Evolutionary conservation across 2,888 invertebrate species (phyloP).

Genomic region (Drosophila merina): DNA sequence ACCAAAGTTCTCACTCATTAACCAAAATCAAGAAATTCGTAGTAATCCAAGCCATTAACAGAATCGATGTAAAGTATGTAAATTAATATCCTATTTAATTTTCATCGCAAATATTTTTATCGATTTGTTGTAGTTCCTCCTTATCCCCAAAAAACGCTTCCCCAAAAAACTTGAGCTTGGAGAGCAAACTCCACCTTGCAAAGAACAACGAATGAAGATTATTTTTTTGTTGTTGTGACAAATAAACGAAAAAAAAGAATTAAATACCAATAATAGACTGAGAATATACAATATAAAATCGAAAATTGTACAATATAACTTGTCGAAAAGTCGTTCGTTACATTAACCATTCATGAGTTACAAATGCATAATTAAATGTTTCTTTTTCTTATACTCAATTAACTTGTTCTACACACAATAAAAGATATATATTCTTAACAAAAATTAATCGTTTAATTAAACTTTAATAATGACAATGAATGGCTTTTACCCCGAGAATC

Average conservation of each 20-base stretch:
- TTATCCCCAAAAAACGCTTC: slow-evolving; percentile 50
- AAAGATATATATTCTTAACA: slow-evolving; percentile 61
- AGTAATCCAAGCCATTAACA: slow-evolving; percentile 39
- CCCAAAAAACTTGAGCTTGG: slow-evolving; percentile 65
- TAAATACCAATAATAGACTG: slow-evolving; percentile 37
- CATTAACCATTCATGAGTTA: slow-evolving; percentile 79
- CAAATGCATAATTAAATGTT: slow-evolving; percentile 68
- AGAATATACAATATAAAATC: slow-evolving; percentile 28
- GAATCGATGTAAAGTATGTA: slow-evolving; percentile 17
- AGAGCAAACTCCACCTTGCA: slow-evolving; percentile 84
- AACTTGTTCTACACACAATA: slow-evolving; percentile 68
- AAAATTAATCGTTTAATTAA: slow-evolving; percentile 67
- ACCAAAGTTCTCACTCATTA: slow-evolving; percentile 10
- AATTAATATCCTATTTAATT: background rate
- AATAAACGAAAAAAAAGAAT: slow-evolving; percentile 36
- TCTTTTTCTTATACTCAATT: slow-evolving; percentile 66
- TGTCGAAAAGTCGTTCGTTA: slow-evolving; percentile 70
- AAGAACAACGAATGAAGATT: slow-evolving; percentile 77
- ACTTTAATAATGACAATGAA: slow-evolving; percentile 66
- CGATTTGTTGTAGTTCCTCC: slow-evolving; percentile 44
- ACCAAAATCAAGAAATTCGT: slow-evolving; percentile 3
- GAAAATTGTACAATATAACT: slow-evolving; percentile 65
- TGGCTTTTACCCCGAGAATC: slow-evolving; percentile 70
- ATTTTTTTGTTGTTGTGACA: slow-evolving; percentile 53
- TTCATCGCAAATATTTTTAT: slow-evolving; percentile 75